Base-by-base conservation (phyloP, 2,797 vertebrate species). In the Sternarchorhynchus goeldii region DNA sequence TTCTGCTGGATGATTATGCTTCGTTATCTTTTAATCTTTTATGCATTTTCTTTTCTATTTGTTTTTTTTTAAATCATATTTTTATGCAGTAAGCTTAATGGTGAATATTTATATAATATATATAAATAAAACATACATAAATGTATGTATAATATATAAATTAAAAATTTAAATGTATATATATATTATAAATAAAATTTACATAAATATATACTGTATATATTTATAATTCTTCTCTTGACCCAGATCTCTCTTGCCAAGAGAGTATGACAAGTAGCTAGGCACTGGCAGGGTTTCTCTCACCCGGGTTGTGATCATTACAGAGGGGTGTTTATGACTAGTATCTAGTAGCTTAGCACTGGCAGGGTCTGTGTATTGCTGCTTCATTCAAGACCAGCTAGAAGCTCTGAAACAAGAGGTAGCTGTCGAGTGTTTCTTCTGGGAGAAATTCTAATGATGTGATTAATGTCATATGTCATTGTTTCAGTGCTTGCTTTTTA, bases 201-300 rank as follows among this genome's bases (percentile, higher is more conserved):
- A n/a, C n/a, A n/a, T n/a, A n/a, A n/a, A n/a, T n/a, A n/a, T n/a
- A n/a, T n/a, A n/a, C n/a, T n/a, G n/a, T n/a, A n/a, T n/a, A n/a
- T n/a, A n/a, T n/a, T n/a, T n/a, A 80, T 86, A 81, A 87, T 87
- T 88, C 86, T 75, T 81, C 34, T 85, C 85, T 83, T 83, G 66
- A 85, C 86, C 87, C n/a, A 6, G 20, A 58, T 80, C 80, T 82
- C 66, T 7, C 10, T 25, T 25, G 25, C 25, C 25, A 25, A 25
- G 25, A 25, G 25, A 25, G 25, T 25, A 25, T 25, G 25, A 25
- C 25, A 25, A 25, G 25, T 25, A 25, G 39, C 6, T 7, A 41
- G 39, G 5, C 1, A 41, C 5, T 6, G 39, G 10, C 5, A 41
- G 39, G 10, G 39, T 67, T 77, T 79, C 64, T 73, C 66, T 57